phyloP scores from a whole-genome alignment of 1,140 invertebrate genomes.

The Drosophila quadrilineata region DNA sequence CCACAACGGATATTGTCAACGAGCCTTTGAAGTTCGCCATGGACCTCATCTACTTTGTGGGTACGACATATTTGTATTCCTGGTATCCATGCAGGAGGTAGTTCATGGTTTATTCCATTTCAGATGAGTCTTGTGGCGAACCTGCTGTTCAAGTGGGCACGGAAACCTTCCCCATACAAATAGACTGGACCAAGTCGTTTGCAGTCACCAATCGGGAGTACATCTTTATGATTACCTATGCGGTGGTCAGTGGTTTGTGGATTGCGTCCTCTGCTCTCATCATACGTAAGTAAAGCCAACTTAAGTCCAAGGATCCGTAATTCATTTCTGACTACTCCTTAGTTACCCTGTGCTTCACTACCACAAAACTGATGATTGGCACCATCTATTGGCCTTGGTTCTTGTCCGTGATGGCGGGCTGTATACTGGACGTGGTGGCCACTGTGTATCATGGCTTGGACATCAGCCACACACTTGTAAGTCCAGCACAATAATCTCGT shows the following conservation, averaged over 20 bases:
- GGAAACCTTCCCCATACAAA: not conserved
- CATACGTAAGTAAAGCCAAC: slow-evolving; percentile 44
- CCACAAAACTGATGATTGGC: slow-evolving; percentile 66
- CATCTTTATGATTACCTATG: slow-evolving; percentile 69
- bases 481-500: too few relatives aligned
- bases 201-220: slow-evolving; percentile 55
- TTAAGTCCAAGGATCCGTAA: not conserved
- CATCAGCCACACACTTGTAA: slow-evolving; percentile 55
- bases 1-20: slow-evolving; percentile 25
- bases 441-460: slow-evolving; percentile 63
- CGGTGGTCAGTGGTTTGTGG: slow-evolving; percentile 68
- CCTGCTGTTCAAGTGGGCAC: not conserved
- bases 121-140: slow-evolving; percentile 41
- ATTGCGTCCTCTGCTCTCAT: slow-evolving; percentile 59
- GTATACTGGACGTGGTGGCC: slow-evolving; percentile 68
- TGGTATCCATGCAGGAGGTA: too few relatives aligned
- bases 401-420: slow-evolving; percentile 53
- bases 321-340: not conserved
- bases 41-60: slow-evolving; percentile 61
- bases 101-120: not conserved
- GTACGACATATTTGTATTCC: slow-evolving; percentile 19
- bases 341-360: slow-evolving; percentile 64
- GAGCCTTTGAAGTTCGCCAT: slow-evolving; percentile 66
- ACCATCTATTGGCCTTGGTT: slow-evolving; percentile 75
- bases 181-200: slow-evolving; percentile 52